Evolutionary conservation across 2,888 invertebrate genomes (phyloP), one percentile per base, ranked within the genome.

Genomic region (Dolichopus griseipennis): DNA sequence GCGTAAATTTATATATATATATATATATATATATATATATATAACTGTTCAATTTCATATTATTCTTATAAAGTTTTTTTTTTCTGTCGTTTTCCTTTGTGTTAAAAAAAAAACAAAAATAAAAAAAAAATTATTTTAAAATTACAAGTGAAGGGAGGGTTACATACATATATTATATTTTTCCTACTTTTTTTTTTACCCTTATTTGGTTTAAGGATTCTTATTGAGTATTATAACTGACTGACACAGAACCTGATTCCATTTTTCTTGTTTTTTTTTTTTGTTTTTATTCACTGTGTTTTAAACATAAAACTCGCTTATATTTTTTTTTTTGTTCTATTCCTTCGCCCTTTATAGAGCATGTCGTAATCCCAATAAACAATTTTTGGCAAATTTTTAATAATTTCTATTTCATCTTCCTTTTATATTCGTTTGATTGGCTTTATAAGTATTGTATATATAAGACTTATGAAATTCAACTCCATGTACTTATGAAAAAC

Each of bases 221-320:
- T 52, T 52, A 15, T 52, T 52, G 18, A 52, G 15, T 52, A 12
- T 52, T 52, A n/a, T 52, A 27, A 27, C 27, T 27, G 27, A 52
- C 52, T 52, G 52, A 52, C 52, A 52, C n/a, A 52, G 52, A 52
- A 52, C 52, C 52, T 52, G 52, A 52, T 52, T 52, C 52, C 52
- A 52, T 52, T 52, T 52, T 18, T 43, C 12, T 43, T 43, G 4
- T 52, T 7, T 52, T 52, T 52, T 52, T 18, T 52, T 52, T 52
- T 52, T 52, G 52, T 52, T 6, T 52, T 10, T 27, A 6, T 15
- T 41, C 41, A 12, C 41, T 41, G 9, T 41, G 8, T 41, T 41
- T 41, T 41, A 41, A 41, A 18, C 1, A 12, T 52, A 18, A 15
- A 52, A 52, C 52, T 52, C n/a, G 52, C n/a, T n/a, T n/a, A n/a